Evolutionary conservation across 2,113 vertebrate species (phyloP), one percentile per base, ranked within the genome.

Genomic region (Athene cunicularia): DNA sequence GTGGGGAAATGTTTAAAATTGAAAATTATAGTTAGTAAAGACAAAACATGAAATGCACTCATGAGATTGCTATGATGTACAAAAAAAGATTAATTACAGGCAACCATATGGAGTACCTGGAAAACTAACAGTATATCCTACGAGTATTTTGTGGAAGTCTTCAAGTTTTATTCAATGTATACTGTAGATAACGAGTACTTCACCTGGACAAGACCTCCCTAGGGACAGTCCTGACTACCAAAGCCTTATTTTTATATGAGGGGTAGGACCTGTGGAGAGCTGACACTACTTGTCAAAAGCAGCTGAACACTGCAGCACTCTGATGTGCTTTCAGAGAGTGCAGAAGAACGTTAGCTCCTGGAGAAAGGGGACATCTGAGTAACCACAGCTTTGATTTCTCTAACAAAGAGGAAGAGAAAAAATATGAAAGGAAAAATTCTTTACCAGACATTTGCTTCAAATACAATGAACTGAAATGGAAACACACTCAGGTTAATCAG

Each of bases 241-340:
- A 70, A 63, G 47, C 21, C 68, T 74, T 86, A 49, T 39, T 77
- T 83, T 68, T 6, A 5, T 18, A 28, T 5, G 64, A 1, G 1
- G 7, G 8, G 22, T 18, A 73, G 21, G 21, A 72, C 27, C 47
- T 1, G 14, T 30, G 22, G 62, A 82, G 14, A 53, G 43, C 16
- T 0, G 0, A 41, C 8, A 49, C 6, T 74, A 10, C 24, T 67
- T 22, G 3, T 70, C 24, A 80, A 73, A 94, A 90, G 41, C 35
- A 56, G 22, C 43, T 35, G 49, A 92, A 70, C 0, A 0, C 53
- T 41, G 73, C 67, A 76, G 39, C 35, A 66, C 3, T 9, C 16
- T 6, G 4, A 71, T 1, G 0, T 12, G 30, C 70, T 75, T 82
- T 73, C 37, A 80, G 32, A 76, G 41, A 86, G 21, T 14, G 30